A percentile compares a stretch with the other conserved stretches of the same genome.
phyloP scores from a whole-genome alignment of 2,888 invertebrate species.

The Hedychridium roseum region DNA sequence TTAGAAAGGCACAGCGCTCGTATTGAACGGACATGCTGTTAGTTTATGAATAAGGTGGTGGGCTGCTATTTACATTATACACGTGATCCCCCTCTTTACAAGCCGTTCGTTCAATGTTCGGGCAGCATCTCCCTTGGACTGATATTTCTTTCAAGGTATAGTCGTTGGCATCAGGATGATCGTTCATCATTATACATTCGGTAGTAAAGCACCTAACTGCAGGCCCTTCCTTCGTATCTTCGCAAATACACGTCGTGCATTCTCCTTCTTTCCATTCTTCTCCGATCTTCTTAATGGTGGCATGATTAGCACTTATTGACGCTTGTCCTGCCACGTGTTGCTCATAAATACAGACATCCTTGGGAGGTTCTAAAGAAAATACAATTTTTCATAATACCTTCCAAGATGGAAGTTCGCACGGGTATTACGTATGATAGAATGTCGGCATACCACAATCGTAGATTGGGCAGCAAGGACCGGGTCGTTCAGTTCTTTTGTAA shows the following conservation, averaged over 20 bases:
- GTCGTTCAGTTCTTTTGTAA: slow-evolving; percentile 62
- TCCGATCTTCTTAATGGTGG: slow-evolving; percentile 54
- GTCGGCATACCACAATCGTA: slow-evolving; percentile 72
- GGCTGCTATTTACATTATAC: slow-evolving; percentile 52
- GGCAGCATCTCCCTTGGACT: slow-evolving; percentile 73
- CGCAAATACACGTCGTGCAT: slow-evolving; percentile 73
- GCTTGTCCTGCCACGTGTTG: no score
- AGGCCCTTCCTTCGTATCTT: slow-evolving; percentile 52
- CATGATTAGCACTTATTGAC: no score
- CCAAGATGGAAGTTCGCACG: no score
- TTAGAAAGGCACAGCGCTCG: background rate
- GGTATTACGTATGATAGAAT: no score
- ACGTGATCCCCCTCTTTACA: slow-evolving; percentile 65
- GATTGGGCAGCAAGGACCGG: slow-evolving; percentile 72
- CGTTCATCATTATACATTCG: slow-evolving; percentile 65
- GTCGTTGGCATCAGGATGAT: slow-evolving; percentile 64
- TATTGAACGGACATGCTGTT: background rate
- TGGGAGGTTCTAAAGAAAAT: slow-evolving; percentile 68
- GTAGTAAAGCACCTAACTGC: slow-evolving; percentile 65
- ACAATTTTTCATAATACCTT: no score
- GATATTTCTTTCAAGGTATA: slow-evolving; percentile 68
- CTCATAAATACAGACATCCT: slow-evolving; percentile 73
- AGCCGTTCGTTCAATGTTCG: slow-evolving; percentile 67
- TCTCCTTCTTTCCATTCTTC: slow-evolving; percentile 76
- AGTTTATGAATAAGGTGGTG: no score